Base-by-base conservation (phyloP, 2,888 invertebrate species). In the Sinotaia quadrata region DNA sequence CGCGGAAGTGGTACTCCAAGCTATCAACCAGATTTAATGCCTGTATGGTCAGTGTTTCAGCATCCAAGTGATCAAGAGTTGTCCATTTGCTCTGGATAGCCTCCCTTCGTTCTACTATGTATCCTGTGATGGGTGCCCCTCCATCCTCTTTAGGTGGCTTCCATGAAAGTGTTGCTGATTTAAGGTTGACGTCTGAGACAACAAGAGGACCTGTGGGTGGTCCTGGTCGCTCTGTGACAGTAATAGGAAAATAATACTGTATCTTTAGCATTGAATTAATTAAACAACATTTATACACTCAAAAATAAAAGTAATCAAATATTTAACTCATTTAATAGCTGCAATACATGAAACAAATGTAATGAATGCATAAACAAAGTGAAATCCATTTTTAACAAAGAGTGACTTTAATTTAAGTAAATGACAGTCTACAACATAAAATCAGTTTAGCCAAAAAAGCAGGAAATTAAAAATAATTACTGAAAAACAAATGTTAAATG, bases 1-100 rank as follows among this genome's bases (percentile, higher is more conserved):
- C 92, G 67, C 95, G 91, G 89, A 96, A 96, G 86, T 94, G 93
- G 87, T 96, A 96, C 41, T 80, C 74, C 58, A 76, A 79, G 49
- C 80, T 81, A 60, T 81, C 81, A 12, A 79, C 74, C 24, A 86
- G 77, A 72, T 75, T 82, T 72, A 41, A 75, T 58, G 74, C 78
- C 24, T 77, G 73, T 59, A 74, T 68, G 12, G 73, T 73, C 4
- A 67, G 65, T 61, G 76, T 78, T 56, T 78, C 77, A 54, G 73
- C 73, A 21, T 72, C 71, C 27, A 37, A 31, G 27, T 69, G 67
- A 56, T 77, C 76, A 52, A 81, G 54, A 15, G 65, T 74, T 34
- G 81, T 78, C 83, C 83, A 84, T 49, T 71, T 67, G 29, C 65
- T 58, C n/a, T 70, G 60, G 24, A 68, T 62, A 2, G 73, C 71